phyloP scores from a whole-genome alignment of 2,888 invertebrate genomes.

The Spisula subtruncata region DNA sequence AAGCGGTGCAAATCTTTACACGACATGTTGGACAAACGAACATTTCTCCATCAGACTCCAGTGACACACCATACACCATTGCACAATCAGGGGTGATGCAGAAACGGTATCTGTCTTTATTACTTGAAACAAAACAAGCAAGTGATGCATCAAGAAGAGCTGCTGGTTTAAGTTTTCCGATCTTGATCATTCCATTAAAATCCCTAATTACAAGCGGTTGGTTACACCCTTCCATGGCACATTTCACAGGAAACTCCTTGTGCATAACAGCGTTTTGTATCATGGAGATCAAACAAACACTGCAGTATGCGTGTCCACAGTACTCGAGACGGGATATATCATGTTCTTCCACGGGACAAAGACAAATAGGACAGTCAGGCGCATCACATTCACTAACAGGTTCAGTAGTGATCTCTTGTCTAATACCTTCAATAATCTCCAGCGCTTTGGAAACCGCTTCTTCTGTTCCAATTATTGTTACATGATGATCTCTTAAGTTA shows the following conservation, averaged over 20 bases:
- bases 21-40: conserved; percentile 78
- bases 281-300: conserved; percentile 75
- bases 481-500: conserved; percentile 67
- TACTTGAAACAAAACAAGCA: conserved; percentile 71
- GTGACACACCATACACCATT: conserved; percentile 80
- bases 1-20: conserved; percentile 77
- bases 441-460: conserved; percentile 66
- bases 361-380: conserved; percentile 82
- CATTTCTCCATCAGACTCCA: conserved; percentile 43
- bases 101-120: conserved; percentile 74
- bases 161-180: conserved; percentile 57
- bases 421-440: conserved; percentile 53
- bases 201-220: conserved; percentile 76
- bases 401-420: neutral
- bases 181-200: conserved; percentile 61
- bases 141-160: conserved; percentile 73
- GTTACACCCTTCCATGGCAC: conserved; percentile 78
- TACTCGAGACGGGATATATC: conserved; percentile 80
- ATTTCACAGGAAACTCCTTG: conserved; percentile 79
- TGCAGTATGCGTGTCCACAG: conserved; percentile 85
- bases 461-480: conserved; percentile 70
- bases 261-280: conserved; percentile 70
- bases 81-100: conserved; percentile 84
- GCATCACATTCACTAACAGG: neutral
- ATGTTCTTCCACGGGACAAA: conserved; percentile 76